Base-by-base conservation (phyloP, 2,888 invertebrate species). In the Melolontha melolontha region DNA sequence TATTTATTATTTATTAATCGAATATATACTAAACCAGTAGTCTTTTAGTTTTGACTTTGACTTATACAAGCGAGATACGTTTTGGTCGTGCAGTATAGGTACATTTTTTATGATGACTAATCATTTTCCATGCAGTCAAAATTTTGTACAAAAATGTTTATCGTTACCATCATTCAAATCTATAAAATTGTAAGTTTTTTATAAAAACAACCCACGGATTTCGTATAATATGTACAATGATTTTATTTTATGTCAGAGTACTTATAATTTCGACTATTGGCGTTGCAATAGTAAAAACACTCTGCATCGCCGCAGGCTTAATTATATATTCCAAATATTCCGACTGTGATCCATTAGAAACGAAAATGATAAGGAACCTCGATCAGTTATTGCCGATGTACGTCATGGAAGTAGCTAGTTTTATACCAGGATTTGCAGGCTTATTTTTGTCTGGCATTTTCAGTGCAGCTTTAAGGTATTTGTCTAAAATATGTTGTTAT, bases 381-480 rank as follows among this genome's bases (percentile, higher is more conserved):
- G 89, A 89, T 77, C 87, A 88, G 69, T 68, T 82, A 16, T 84
- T 92, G 2, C 92, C 92, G 0, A 88, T 89, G 75, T 93, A 90
- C 75, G 87, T 93, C 5, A 90, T 92, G 86, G 90, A 91, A 74
- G 84, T 90, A 11, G 86, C 91, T 0, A 83, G 85, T 2, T 83
- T 87, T 78, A 86, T 90, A 75, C 90, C 90, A 14, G 92, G 92
- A 0, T 85, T 93, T 54, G 89, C 92, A 40, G 93, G 92, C 2
- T 84, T 93, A 41, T 93, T 93, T 75, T 87, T 92, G 1, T 91
- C 92, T 27, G 90, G 92, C 27, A 86, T 92, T 44, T 91, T 92
- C 73, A 90, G 91, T 76, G 91, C 92, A 0, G 91, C 91, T 0
- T 85, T 92, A 39, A 67, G 67, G 67, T 67, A 54, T 40, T 8